These are phyloP conservation scores for Petaurus breviceps DNA, from an alignment of 2,113 vertebrate species.

Conservation along the genomic window DNA sequence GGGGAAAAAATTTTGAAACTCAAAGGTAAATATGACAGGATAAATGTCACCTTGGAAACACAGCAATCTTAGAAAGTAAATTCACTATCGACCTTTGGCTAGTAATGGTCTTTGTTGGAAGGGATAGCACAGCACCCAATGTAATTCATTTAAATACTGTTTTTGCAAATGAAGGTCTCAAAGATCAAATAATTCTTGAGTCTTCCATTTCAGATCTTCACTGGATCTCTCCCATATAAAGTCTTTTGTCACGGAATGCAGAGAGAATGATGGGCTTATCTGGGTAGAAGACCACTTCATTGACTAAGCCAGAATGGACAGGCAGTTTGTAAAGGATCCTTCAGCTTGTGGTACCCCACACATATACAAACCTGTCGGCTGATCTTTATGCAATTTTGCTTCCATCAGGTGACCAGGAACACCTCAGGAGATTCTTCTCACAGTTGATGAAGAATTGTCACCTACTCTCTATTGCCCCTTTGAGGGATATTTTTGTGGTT, in stretches of 20 bases:
- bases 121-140: slow-evolving; percentile 37
- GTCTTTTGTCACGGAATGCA: slow-evolving; percentile 95
- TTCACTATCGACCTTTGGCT: background rate
- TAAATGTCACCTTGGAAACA: background rate
- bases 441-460: background rate
- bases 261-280: slow-evolving; percentile 85
- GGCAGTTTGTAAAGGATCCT: too few species aligned
- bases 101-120: background rate
- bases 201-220: slow-evolving; percentile 74
- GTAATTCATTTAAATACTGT: background rate
- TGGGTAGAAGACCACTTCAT: too few species aligned
- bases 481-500: background rate
- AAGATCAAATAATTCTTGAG: slow-evolving; percentile 25
- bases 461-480: background rate
- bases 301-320: too few species aligned
- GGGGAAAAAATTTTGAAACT: too few species aligned
- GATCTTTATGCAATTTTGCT: slow-evolving; percentile 98
- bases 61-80: background rate
- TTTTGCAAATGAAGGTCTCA: background rate
- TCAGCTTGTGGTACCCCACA: too few species aligned
- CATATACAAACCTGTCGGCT: slow-evolving; percentile 90
- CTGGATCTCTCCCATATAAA: slow-evolving; percentile 98
- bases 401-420: slow-evolving; percentile 97
- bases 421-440: slow-evolving; percentile 94
- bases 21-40: background rate